Evolutionary conservation across 92 coral and sea anemone species (phyloP), one percentile per base, ranked within the genome.

Genomic region (Phenganax subtilis): DNA sequence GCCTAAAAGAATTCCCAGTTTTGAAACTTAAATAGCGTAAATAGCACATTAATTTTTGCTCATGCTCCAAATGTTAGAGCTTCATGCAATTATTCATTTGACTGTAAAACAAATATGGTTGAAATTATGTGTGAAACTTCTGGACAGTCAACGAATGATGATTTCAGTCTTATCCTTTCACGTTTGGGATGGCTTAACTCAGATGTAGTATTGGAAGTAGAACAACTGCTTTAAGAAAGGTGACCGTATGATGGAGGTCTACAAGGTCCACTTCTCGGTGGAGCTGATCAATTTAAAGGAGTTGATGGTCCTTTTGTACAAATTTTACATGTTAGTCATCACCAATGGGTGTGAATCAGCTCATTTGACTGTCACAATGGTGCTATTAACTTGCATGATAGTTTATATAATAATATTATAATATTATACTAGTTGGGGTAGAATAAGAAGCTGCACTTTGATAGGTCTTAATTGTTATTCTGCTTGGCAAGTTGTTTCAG

Each of bases 281-380:
- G 80, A 27, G 61, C 53, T 12, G 25, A 54, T 72, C 44, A 61
- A 2, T 29, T 74, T 55, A 62, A 57, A 37, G 6, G 54, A 55
- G 60, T 75, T 27, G 75, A 57, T 28, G 88, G 88, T 0, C 87
- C 85, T 83, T 90, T 80, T 85, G 59, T 90, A 53, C 90, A 87
- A 62, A 87, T 87, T 54, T 84, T 89, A 17, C 86, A 89, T 73
- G 66, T 87, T 53, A 80, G 87, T 61, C 57, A 54, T 83, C 31
- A 16, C 12, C 84, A 80, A 28, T 80, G 83, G 54, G 68, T 80
- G 17, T 74, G 86, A 20, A 81, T 83, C 8, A 73, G 58, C 3
- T 29, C 76, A 12, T 64, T 72, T 17, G 87, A 76, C 28, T 63
- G 87, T 84, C 83, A 55, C 63, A 83, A 75, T 77, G 87, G 81